Percentiles rank a stretch among this genome's conserved stretches.
These are phyloP conservation scores for Conopomorpha cramerella DNA, from an alignment of 1,140 invertebrate genomes.

Conservation along the genomic window DNA sequence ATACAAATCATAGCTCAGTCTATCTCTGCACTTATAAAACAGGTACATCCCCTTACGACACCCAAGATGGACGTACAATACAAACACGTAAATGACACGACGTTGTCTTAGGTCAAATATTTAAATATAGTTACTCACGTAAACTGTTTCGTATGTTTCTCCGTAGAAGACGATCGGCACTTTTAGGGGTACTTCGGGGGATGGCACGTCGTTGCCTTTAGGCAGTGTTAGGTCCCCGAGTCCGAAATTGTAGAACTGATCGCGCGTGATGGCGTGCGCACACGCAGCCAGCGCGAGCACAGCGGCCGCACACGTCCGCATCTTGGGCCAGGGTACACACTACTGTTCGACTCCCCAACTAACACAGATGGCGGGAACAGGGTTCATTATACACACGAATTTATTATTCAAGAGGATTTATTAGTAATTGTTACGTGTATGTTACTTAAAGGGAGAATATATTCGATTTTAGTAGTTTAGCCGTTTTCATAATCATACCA, in stretches of 20 bases:
- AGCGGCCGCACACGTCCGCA: conserved; percentile 35
- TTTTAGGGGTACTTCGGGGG: conserved; percentile 48
- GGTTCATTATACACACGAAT: too few relatives aligned
- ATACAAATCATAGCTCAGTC: too few relatives aligned
- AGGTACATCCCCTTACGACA: too few relatives aligned
- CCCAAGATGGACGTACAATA: too few relatives aligned
- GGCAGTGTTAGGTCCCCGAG: conserved; percentile 37
- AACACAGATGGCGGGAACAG: not conserved
- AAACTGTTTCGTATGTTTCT: conserved; percentile 70
- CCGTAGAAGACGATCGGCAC: conserved; percentile 75
- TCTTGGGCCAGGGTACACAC: conserved; percentile 11
- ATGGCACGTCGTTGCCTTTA: conserved; percentile 45
- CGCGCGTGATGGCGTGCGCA: conserved; percentile 28
- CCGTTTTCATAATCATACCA: not conserved
- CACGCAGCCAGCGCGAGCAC: conserved; percentile 18
- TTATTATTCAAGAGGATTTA: too few relatives aligned
- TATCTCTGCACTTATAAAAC: too few relatives aligned
- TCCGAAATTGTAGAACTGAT: conserved; percentile 47
- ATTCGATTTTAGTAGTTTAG: not conserved
- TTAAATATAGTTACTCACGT: conserved; percentile 72
- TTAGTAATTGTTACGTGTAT: too few relatives aligned
- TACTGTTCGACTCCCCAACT: conserved; percentile 1
- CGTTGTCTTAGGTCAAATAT: too few relatives aligned
- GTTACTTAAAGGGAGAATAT: not conserved
- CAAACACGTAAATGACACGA: too few relatives aligned